Conservation (phyloP, 1,140 invertebrate species). For the Zaprionus davidi region DNA sequence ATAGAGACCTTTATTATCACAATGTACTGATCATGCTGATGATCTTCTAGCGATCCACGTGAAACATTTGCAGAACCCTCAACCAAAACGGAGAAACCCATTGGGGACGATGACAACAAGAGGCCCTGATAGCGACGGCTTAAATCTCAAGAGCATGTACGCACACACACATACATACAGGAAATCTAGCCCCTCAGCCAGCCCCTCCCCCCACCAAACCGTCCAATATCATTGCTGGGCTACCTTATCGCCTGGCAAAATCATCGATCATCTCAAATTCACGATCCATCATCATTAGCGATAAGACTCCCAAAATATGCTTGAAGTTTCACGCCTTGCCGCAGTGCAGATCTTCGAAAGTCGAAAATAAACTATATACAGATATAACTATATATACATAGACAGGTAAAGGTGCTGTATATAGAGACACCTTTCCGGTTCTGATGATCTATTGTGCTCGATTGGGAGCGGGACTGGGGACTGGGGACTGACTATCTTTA, state of each 20-base stretch:
- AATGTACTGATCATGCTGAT: not conserved
- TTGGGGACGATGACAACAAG: slow-evolving; percentile 24
- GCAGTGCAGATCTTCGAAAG: slow-evolving; percentile 11
- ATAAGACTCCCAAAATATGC: slow-evolving; percentile 58
- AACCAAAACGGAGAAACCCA: slow-evolving; percentile 13
- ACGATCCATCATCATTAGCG: slow-evolving; percentile 81
- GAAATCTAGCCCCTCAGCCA: slow-evolving; percentile 6
- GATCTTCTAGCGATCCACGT: not conserved
- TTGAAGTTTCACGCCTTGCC: slow-evolving; percentile 55
- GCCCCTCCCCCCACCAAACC: no score
- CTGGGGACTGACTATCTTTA: slow-evolving; percentile 10
- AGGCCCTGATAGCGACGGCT: slow-evolving; percentile 43
- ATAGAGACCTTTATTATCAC: no score
- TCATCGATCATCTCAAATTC: slow-evolving; percentile 82
- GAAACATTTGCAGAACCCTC: slow-evolving; percentile 7
- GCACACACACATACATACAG: slow-evolving; percentile 15
- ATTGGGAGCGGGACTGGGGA: no score
- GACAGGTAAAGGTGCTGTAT: not conserved
- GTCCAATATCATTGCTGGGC: slow-evolving; percentile 9
- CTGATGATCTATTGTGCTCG: slow-evolving; percentile 25
- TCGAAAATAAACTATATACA: slow-evolving; percentile 2
- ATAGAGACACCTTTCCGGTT: not conserved
- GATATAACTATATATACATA: not conserved
- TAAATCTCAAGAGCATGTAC: slow-evolving; percentile 62
- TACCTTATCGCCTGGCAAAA: slow-evolving; percentile 63